These are phyloP conservation scores for Theristus sp. DNA, from an alignment of 2,888 invertebrate genomes.

Conservation along the genomic window DNA sequence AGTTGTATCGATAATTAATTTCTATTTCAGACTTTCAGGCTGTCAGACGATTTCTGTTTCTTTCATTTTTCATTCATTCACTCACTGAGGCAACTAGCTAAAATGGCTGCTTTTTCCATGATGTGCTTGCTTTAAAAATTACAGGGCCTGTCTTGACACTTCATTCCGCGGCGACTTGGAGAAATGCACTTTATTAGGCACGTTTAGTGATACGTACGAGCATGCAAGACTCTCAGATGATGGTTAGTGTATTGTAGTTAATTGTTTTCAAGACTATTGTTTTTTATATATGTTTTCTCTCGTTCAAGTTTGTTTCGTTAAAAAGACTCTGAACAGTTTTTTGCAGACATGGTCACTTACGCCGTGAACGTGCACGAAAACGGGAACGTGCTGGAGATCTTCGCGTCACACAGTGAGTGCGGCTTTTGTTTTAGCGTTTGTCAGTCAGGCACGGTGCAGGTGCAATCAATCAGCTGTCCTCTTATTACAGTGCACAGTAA, in stretches of 20 bases:
- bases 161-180: conserved; percentile 59
- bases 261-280: background rate
- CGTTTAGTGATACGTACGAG: conserved; percentile 58
- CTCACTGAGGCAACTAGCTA: background rate
- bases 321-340: too few relatives aligned
- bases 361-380: conserved; percentile 75
- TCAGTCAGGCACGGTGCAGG: too few relatives aligned
- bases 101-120: too few relatives aligned
- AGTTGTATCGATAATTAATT: background rate
- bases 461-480: too few relatives aligned
- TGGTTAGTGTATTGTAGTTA: conserved; percentile 20
- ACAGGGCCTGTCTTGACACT: conserved; percentile 62
- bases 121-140: conserved; percentile 5
- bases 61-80: background rate
- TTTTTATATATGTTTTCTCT: background rate
- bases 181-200: conserved; percentile 55
- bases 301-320: background rate
- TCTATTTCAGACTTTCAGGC: background rate
- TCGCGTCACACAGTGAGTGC: conserved; percentile 26
- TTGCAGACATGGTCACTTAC: conserved; percentile 59
- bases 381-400: conserved; percentile 74
- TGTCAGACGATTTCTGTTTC: background rate
- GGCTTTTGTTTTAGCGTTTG: too few relatives aligned
- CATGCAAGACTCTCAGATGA: conserved; percentile 51
- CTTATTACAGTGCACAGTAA: too few relatives aligned